Evolutionary conservation across 2,888 invertebrate genomes (phyloP).

Genomic region (Diaprepes abbreviatus): DNA sequence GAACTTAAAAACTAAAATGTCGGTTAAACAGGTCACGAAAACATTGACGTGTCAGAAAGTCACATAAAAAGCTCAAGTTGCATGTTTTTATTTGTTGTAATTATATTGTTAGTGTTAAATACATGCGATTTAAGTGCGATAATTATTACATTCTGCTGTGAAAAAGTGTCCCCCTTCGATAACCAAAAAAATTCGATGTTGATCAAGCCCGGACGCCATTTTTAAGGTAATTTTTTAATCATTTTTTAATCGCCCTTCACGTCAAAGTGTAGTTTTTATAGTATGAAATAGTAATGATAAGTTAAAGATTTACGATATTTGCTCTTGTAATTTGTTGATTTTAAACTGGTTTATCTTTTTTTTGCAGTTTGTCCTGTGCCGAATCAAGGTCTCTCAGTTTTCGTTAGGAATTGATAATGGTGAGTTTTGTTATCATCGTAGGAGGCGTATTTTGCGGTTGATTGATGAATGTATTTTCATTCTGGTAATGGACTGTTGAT

Average conservation of each 20-base stretch:
- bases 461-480: conserved; percentile 12
- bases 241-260: conserved; percentile 13
- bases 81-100: conserved; percentile 24
- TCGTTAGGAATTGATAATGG: conserved; percentile 26
- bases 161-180: conserved; percentile 5
- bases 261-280: conserved; percentile 23
- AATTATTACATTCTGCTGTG: neutral
- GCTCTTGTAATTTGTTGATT: conserved; percentile 7
- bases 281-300: conserved; percentile 17
- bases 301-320: conserved; percentile 22
- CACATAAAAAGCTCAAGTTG: conserved; percentile 18
- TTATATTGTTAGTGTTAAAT: conserved; percentile 13
- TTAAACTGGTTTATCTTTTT: conserved; percentile 25
- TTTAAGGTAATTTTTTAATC: conserved; percentile 30
- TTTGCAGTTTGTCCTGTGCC: conserved; percentile 9
- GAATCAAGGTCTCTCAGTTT: conserved; percentile 16
- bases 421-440: conserved; percentile 18
- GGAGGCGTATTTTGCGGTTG: conserved; percentile 21
- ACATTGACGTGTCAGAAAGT: conserved; percentile 17
- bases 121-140: conserved; percentile 5
- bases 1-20: neutral
- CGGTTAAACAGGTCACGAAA: neutral
- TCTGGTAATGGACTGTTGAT: neutral
- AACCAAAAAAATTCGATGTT: conserved; percentile 7
- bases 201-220: conserved; percentile 23